These are phyloP conservation scores for Phylloscopus whistleri DNA, from an alignment of 2,113 vertebrate genomes.

Conservation along the genomic window DNA sequence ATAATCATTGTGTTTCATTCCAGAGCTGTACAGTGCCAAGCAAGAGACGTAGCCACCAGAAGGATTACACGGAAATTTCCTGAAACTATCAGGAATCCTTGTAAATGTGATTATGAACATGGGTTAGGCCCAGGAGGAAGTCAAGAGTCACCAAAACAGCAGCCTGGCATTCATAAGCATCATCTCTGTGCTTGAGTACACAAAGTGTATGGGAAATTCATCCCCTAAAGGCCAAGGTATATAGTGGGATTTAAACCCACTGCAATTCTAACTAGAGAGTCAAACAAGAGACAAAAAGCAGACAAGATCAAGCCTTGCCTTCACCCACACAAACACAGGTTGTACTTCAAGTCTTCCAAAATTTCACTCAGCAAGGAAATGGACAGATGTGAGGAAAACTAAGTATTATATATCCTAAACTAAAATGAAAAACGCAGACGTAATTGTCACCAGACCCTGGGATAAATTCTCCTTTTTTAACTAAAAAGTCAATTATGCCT, in stretches of 20 bases:
- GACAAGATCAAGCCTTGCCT: neutral
- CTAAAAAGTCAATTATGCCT: neutral
- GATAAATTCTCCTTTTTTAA: neutral
- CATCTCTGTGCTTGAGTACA: neutral
- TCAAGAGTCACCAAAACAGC: neutral
- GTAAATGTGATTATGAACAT: neutral
- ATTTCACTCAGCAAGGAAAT: neutral
- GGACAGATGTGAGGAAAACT: neutral
- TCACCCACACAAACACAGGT: neutral
- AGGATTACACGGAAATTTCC: constrained; percentile 6
- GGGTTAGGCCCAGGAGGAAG: neutral
- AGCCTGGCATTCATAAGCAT: neutral
- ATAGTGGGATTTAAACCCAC: neutral
- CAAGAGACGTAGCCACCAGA: neutral
- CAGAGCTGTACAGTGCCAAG: neutral
- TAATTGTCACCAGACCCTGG: neutral
- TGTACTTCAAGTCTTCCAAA: neutral
- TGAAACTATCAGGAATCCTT: constrained; percentile 12
- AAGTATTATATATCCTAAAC: neutral
- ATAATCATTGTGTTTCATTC: constrained; percentile 37
- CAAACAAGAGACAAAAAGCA: neutral
- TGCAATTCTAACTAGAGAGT: neutral
- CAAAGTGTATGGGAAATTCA: neutral
- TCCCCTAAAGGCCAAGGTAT: neutral
- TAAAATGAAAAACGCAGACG: neutral